These are phyloP conservation scores for Aselliscus stoliczkanus DNA, from an alignment of 2,797 vertebrate genomes.

Conservation along the genomic window DNA sequence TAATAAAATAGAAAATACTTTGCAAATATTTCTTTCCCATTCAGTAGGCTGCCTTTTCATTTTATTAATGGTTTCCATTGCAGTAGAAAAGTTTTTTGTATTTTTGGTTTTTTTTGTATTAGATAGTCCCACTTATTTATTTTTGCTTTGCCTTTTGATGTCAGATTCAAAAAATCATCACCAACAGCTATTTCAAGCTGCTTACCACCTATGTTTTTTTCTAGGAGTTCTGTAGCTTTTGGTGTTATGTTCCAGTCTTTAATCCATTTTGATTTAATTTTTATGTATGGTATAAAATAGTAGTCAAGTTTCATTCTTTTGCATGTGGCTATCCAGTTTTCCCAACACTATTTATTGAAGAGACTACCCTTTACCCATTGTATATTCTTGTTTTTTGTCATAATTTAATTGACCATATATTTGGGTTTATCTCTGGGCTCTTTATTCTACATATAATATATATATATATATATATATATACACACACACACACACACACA, in stretches of 20 bases:
- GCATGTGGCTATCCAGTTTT: neutral
- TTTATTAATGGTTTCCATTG: neutral
- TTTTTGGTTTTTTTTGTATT: no score
- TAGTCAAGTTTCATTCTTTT: no score
- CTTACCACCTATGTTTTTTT: neutral
- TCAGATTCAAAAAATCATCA: neutral
- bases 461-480: no score
- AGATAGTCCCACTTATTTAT: no score
- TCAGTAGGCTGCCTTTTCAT: neutral
- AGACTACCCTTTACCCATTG: neutral
- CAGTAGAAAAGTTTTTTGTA: neutral
- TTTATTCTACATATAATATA: no score
- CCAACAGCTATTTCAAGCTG: neutral
- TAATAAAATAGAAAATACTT: neutral
- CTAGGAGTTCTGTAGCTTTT: neutral
- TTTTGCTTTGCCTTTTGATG: no score
- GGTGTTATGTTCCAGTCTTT: neutral
- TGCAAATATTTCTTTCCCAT: neutral
- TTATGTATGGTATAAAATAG: no score
- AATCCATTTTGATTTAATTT: no score
- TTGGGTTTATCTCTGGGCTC: neutral
- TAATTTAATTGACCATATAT: neutral
- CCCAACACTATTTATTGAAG: neutral
- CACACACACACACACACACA: no score
- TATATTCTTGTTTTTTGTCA: neutral